Base-by-base conservation (phyloP, 2,113 vertebrate species). In the Thalassarche chlororhynchos region DNA sequence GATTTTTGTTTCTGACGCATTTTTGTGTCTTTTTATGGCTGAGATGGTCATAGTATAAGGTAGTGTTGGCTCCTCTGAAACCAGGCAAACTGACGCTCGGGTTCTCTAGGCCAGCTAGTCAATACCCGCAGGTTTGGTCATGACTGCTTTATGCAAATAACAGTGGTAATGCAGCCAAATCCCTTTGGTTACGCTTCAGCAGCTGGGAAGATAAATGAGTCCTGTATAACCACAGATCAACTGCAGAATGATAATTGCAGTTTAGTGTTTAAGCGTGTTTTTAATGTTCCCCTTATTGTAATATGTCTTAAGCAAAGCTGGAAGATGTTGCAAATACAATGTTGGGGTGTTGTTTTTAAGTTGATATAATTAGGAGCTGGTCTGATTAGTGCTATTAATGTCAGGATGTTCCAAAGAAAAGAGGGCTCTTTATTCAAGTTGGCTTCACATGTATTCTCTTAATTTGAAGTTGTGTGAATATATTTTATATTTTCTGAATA, bases 341-440 rank as follows among this genome's bases (percentile, higher is more conserved):
- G 3, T 24, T 84, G 71, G 54, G 58, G 44, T 70, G 64, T 40
- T 76, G n/a, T 42, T 87, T 91, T 62, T 87, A 38, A 90, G 84
- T 11, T 65, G 44, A 29, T 88, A 5, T 6, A 49, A 79, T 61
- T 85, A 87, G 87, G 76, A 90, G 64, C 79, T 79, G 70, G 13
- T 94, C 91, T 96, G 83, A 93, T 94, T 85, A 82, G 46, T 49
- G 51, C 71, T 89, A 24, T 90, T 93, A 85, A 34, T 69, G 44
- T 85, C 82, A 90, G 84, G 54, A 54, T 17, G 16, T 70, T 94
- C 86, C 83, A 66, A 42, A 61, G 84, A 38, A 77, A 76, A 82
- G 61, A 72, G 38, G 55, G 7, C 29, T 32, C 28, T 61, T 78
- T 72, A 62, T 89, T 94, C 40, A 34, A 69, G 21, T 47, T 90